Evolutionary conservation across 2,797 vertebrate genomes (phyloP).

Genomic region (Clarias platycephalus): DNA sequence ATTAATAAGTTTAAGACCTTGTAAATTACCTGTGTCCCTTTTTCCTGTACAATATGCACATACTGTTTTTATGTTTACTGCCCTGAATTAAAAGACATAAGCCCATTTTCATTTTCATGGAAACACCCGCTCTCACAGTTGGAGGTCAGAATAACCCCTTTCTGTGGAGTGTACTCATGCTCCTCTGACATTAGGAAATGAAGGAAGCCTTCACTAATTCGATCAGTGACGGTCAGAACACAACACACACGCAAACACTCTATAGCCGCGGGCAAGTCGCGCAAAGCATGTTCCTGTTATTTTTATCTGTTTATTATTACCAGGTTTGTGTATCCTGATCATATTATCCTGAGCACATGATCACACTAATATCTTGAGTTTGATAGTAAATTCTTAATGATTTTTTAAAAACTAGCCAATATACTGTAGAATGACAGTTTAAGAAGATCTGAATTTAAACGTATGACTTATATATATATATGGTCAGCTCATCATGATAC

Average conservation of each 20-base stretch:
- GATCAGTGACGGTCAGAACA: slow-evolving; percentile 11
- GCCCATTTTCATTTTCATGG: background rate
- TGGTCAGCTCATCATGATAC: no score
- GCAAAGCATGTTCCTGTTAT: background rate
- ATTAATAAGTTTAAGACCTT: background rate
- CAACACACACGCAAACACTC: slow-evolving; percentile 9
- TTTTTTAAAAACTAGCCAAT: no score
- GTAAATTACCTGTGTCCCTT: background rate
- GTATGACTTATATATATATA: no score
- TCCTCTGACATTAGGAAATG: background rate
- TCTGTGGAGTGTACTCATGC: background rate
- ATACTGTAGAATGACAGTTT: no score
- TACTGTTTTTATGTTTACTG: background rate
- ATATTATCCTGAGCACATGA: no score
- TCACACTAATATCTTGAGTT: no score
- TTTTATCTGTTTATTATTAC: background rate
- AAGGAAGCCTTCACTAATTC: slow-evolving; percentile 17
- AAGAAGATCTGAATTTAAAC: no score
- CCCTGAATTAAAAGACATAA: background rate
- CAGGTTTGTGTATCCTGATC: background rate
- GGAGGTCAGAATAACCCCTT: background rate
- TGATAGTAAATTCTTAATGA: no score
- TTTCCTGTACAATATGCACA: background rate
- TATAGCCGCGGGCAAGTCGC: background rate
- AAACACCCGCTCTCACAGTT: background rate